These are phyloP conservation scores for Salticus scenicus DNA, from an alignment of 2,888 invertebrate species.

Conservation along the genomic window DNA sequence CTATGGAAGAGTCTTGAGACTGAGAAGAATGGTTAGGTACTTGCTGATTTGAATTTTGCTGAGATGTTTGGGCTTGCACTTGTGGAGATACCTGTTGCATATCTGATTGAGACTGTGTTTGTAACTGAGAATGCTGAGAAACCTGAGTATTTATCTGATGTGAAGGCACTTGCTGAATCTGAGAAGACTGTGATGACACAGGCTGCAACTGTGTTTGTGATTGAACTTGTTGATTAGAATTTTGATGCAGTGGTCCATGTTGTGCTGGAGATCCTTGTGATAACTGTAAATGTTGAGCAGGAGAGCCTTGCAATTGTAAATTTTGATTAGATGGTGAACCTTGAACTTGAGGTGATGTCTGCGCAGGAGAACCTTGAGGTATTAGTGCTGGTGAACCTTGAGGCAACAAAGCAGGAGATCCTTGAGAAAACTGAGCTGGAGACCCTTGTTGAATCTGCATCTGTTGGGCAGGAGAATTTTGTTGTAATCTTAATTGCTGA, in stretches of 20 bases:
- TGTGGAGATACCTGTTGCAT: constrained; percentile 40
- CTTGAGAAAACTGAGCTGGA: constrained; percentile 54
- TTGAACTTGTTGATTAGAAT: neutral
- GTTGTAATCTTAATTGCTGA: constrained; percentile 53
- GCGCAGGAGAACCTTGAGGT: constrained; percentile 47
- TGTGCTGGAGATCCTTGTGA: constrained; percentile 47
- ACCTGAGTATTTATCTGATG: constrained; percentile 15
- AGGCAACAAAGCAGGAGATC: constrained; percentile 41
- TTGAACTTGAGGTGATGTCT: constrained; percentile 39
- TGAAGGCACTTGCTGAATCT: constrained; percentile 24
- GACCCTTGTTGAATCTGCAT: constrained; percentile 59
- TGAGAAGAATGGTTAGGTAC: neutral
- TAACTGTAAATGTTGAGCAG: constrained; percentile 45
- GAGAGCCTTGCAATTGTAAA: constrained; percentile 44
- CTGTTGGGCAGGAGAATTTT: constrained; percentile 54
- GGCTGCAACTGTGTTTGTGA: constrained; percentile 23
- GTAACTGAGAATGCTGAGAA: constrained; percentile 15
- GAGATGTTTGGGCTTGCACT: constrained; percentile 20
- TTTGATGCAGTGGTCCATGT: constrained; percentile 28
- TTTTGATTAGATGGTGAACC: constrained; percentile 47
- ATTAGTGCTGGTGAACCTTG: constrained; percentile 58
- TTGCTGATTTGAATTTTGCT: neutral
- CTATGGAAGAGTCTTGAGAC: neutral
- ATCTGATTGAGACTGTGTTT: neutral
- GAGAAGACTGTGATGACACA: constrained; percentile 25